Conservation (phyloP, 2,888 invertebrate genomes). For the Ochropleura plecta region DNA sequence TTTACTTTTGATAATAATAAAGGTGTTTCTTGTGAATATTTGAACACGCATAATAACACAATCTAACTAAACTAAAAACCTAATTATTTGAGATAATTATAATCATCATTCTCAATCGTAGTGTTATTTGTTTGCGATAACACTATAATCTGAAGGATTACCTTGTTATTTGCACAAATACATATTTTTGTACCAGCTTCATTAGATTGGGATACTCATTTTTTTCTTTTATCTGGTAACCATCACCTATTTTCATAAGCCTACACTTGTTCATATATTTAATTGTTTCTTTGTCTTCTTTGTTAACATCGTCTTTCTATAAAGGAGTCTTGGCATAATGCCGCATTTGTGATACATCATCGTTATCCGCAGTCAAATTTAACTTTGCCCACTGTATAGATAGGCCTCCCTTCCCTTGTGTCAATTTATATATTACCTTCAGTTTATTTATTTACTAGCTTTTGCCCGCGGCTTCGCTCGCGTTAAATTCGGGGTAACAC, state of each 20-base stretch:
- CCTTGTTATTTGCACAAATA: conserved; percentile 9
- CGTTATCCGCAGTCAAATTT: background rate
- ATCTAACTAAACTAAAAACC: conserved; percentile 13
- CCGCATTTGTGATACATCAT: background rate
- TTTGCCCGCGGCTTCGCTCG: no score
- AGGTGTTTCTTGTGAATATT: background rate
- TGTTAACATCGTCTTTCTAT: background rate
- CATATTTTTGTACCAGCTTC: background rate
- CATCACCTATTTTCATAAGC: background rate
- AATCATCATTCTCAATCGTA: conserved; percentile 19
- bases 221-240: background rate
- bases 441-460: conserved; percentile 2
- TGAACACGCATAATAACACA: conserved; percentile 10
- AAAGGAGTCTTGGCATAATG: background rate
- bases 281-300: background rate
- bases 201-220: background rate
- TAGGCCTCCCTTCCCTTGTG: background rate
- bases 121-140: conserved; percentile 10
- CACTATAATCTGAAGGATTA: conserved; percentile 30
- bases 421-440: background rate
- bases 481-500: no score
- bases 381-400: background rate
- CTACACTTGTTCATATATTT: background rate
- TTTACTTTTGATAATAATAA: background rate
- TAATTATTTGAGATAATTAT: conserved; percentile 24